Evolutionary conservation across 2,888 invertebrate species (phyloP).

Genomic region (Glaucopsyche alexis): DNA sequence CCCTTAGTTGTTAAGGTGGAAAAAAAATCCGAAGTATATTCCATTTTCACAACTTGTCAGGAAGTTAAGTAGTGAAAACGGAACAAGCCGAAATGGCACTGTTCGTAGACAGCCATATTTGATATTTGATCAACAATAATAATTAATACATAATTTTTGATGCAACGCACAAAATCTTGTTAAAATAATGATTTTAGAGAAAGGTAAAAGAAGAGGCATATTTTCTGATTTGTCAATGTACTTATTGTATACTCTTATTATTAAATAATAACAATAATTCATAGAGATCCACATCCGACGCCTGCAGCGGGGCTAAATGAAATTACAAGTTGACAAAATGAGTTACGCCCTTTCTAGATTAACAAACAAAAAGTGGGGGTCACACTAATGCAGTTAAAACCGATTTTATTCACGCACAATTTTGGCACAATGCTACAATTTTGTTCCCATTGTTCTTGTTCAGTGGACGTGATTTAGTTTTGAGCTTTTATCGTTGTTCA

Average conservation of each 20-base stretch:
- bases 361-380: conserved; percentile 80
- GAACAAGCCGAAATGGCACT: too few relatives aligned
- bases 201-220: too few relatives aligned
- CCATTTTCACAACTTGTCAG: too few relatives aligned
- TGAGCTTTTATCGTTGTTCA: conserved; percentile 67
- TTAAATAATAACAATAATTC: conserved; percentile 65
- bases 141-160: background rate
- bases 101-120: background rate
- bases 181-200: too few relatives aligned
- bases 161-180: background rate
- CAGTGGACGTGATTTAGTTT: conserved; percentile 67
- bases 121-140: background rate
- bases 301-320: conserved; percentile 64
- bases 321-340: conserved; percentile 79
- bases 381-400: conserved; percentile 75
- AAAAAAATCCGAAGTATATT: too few relatives aligned
- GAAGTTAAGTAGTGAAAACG: too few relatives aligned
- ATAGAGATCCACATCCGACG: conserved; percentile 59
- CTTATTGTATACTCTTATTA: background rate
- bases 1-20: too few relatives aligned
- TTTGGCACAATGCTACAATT: conserved; percentile 72
- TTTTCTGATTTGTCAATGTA: background rate
- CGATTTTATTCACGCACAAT: conserved; percentile 72
- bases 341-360: conserved; percentile 80
- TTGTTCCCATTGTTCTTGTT: conserved; percentile 71